phyloP scores from a whole-genome alignment of 2,888 invertebrate species.

The Plebejus melissa region DNA sequence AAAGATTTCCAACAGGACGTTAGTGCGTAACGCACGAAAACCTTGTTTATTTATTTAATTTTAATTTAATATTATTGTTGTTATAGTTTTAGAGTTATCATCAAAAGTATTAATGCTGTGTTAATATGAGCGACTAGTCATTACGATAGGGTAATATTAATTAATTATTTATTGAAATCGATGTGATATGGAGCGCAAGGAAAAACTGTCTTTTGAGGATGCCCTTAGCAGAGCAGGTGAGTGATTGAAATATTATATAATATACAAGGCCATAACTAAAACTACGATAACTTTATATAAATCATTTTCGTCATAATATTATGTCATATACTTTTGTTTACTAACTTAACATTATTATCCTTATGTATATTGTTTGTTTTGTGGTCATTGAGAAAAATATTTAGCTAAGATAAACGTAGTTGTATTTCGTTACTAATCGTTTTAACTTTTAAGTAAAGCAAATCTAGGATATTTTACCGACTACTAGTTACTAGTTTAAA shows the following conservation, averaged over 20 bases:
- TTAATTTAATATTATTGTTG: neutral
- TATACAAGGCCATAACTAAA: neutral
- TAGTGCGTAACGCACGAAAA: neutral
- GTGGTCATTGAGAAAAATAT: too few relatives aligned
- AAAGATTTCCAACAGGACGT: constrained; percentile 14
- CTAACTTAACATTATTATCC: too few relatives aligned
- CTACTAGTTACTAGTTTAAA: neutral
- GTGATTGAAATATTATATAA: neutral
- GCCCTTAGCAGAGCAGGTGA: constrained; percentile 38
- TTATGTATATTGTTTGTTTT: too few relatives aligned
- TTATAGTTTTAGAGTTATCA: neutral
- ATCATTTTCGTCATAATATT: neutral
- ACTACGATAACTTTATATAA: neutral
- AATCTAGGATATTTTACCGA: neutral
- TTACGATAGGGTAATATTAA: neutral
- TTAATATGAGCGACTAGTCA: neutral
- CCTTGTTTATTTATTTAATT: constrained; percentile 2
- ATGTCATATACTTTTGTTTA: neutral
- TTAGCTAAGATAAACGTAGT: too few relatives aligned
- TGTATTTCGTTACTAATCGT: too few relatives aligned
- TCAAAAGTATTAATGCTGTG: neutral
- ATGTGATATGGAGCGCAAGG: constrained; percentile 27
- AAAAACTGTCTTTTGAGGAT: constrained; percentile 38
- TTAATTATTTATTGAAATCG: neutral
- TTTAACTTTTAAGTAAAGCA: neutral